These are phyloP conservation scores for Cerceris rybyensis DNA, from an alignment of 2,888 invertebrate genomes.

Conservation along the genomic window DNA sequence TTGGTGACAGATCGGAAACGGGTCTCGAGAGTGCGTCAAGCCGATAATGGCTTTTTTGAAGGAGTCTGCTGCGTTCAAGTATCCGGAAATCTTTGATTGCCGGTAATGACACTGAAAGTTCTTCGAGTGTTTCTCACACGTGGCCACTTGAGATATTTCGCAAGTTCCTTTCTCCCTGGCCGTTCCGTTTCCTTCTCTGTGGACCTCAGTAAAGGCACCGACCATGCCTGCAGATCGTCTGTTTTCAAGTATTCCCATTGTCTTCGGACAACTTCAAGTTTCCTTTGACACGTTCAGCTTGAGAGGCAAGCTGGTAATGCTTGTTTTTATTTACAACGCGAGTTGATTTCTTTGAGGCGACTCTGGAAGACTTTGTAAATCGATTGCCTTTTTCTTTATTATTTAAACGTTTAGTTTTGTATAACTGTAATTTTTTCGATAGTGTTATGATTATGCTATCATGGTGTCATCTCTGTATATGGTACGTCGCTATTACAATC, in stretches of 20 bases:
- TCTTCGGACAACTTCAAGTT: slow-evolving; percentile 21
- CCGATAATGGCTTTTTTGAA: slow-evolving; percentile 50
- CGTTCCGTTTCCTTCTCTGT: slow-evolving; percentile 49
- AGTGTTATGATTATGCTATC: too few relatives aligned
- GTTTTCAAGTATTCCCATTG: slow-evolving; percentile 44
- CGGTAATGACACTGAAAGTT: slow-evolving; percentile 53
- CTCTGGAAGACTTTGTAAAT: too few relatives aligned
- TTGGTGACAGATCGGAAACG: slow-evolving; percentile 66
- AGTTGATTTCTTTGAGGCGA: too few relatives aligned
- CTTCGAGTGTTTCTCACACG: slow-evolving; percentile 45
- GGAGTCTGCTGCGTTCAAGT: slow-evolving; percentile 50
- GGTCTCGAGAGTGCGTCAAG: slow-evolving; percentile 43
- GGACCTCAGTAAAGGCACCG: slow-evolving; percentile 30
- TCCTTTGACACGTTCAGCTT: slow-evolving; percentile 40
- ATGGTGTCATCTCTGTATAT: too few relatives aligned
- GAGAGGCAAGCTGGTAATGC: too few relatives aligned
- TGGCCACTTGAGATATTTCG: slow-evolving; percentile 67
- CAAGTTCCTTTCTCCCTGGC: slow-evolving; percentile 53
- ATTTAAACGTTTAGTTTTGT: too few relatives aligned
- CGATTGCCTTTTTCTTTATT: too few relatives aligned
- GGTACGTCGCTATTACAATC: too few relatives aligned
- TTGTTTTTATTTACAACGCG: too few relatives aligned
- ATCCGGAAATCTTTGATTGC: slow-evolving; percentile 73
- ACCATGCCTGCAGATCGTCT: slow-evolving; percentile 52
- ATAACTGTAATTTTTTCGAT: too few relatives aligned